phyloP scores from a whole-genome alignment of 2,113 vertebrate species.

The Pampusana beccarii region DNA sequence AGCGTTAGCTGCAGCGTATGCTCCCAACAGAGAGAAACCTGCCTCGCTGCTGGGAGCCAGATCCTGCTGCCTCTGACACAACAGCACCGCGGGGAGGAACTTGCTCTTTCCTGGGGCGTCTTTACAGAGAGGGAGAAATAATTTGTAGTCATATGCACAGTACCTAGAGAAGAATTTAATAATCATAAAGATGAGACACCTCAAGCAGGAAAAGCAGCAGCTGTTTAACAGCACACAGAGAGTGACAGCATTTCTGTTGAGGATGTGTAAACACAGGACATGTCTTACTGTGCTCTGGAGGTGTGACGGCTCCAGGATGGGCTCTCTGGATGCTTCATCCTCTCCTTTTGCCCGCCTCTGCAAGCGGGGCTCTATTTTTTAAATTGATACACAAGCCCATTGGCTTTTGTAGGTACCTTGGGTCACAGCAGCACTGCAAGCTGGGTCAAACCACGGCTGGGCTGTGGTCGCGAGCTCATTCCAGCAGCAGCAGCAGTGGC shows the following conservation, averaged over 20 bases:
- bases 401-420: background rate
- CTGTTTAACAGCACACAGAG: background rate
- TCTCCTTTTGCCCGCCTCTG: background rate
- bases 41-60: background rate
- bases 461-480: rapidly evolving
- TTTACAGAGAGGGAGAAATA: background rate
- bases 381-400: background rate
- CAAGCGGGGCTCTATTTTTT: background rate
- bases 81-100: background rate
- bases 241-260: background rate
- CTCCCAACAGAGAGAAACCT: background rate
- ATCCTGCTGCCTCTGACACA: background rate
- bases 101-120: background rate
- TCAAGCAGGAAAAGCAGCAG: background rate
- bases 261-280: rapidly evolving
- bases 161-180: background rate
- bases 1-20: background rate
- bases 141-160: rapidly evolving
- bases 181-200: background rate
- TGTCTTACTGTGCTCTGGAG: rapidly evolving
- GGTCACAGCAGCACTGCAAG: rapidly evolving
- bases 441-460: background rate
- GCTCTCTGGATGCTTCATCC: background rate
- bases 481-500: background rate
- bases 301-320: background rate